Evolutionary conservation across 1,140 invertebrate genomes (phyloP).

Genomic region (Mycetomoellerius zeteki): DNA sequence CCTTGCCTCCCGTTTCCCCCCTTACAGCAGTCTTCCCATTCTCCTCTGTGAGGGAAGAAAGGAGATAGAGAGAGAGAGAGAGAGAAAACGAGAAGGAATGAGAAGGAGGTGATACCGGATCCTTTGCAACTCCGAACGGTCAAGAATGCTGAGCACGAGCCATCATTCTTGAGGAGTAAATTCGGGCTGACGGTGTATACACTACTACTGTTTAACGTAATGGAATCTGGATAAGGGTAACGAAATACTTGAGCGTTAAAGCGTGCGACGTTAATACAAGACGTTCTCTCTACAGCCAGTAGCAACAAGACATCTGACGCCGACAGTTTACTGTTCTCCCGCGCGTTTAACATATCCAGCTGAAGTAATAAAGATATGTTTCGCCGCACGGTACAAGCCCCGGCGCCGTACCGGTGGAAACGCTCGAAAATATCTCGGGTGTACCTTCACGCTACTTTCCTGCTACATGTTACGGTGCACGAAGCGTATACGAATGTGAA

Average conservation of each 20-base stretch:
- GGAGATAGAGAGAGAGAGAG: conserved; percentile 7
- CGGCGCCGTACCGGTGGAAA: background rate
- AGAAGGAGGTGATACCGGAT: background rate
- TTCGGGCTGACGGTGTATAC: conserved; percentile 64
- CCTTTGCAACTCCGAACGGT: conserved; percentile 61
- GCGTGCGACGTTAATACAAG: conserved; percentile 46
- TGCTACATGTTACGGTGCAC: conserved; percentile 2
- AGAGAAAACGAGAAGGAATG: background rate
- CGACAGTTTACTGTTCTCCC: conserved; percentile 44
- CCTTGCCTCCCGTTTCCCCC: background rate
- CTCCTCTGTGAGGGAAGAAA: background rate
- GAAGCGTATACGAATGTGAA: conserved; percentile 13
- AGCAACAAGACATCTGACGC: conserved; percentile 49
- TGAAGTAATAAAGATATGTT: conserved; percentile 58
- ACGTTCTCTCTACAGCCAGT: conserved; percentile 20
- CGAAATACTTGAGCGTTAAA: conserved; percentile 61
- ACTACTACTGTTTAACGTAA: conserved; percentile 62
- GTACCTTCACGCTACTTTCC: conserved; percentile 35
- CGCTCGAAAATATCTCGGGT: conserved; percentile 25
- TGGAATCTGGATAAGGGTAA: conserved; percentile 52
- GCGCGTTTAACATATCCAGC: conserved; percentile 43
- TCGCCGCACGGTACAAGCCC: conserved; percentile 23
- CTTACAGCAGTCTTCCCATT: background rate
- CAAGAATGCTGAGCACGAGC: conserved; percentile 70
- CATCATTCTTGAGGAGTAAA: conserved; percentile 67